phyloP scores from a whole-genome alignment of 2,888 invertebrate genomes.

The Polyommatus iphigenia region DNA sequence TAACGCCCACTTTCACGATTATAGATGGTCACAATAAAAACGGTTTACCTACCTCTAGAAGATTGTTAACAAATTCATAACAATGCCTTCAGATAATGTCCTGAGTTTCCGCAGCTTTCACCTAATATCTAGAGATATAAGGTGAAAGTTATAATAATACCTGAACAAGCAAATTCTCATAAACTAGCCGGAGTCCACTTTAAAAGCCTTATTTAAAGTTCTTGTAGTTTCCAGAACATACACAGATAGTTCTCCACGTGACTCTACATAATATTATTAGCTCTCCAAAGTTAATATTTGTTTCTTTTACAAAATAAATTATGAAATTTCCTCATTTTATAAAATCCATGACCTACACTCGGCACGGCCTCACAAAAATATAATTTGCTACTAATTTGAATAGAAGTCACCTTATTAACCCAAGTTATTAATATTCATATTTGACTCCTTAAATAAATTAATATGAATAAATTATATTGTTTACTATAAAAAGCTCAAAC shows the following conservation, averaged over 20 bases:
- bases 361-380: background rate
- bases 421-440: background rate
- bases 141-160: conserved; percentile 16
- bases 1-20: background rate
- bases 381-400: background rate
- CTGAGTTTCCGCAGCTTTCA: conserved; percentile 27
- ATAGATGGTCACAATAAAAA: background rate
- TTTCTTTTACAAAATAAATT: background rate
- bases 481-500: too few species aligned
- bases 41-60: background rate
- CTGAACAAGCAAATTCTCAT: background rate
- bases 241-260: background rate
- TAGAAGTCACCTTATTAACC: background rate
- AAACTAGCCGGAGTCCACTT: background rate
- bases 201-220: background rate
- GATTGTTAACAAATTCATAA: background rate
- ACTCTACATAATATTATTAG: background rate
- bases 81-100: conserved; percentile 28
- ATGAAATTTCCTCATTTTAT: background rate
- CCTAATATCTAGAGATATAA: conserved; percentile 8
- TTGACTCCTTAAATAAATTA: background rate
- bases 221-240: background rate
- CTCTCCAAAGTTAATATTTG: background rate
- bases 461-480: too few species aligned
- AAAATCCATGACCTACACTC: background rate